A percentile compares a stretch with the other conserved stretches of the same genome.
These are phyloP conservation scores for Proisotoma minuta DNA, from an alignment of 2,888 invertebrate species.

Conservation along the genomic window DNA sequence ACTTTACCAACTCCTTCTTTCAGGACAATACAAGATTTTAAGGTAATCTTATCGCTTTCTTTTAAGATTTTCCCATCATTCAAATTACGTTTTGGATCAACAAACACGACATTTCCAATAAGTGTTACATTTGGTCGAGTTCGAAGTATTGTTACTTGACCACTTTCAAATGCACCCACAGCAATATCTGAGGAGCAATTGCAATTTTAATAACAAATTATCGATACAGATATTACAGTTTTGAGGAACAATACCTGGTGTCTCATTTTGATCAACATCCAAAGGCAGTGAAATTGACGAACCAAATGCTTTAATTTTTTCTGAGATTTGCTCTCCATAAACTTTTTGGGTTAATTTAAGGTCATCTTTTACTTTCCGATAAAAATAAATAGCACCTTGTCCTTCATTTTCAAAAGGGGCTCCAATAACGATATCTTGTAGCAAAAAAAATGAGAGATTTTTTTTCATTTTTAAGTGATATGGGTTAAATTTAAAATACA, in stretches of 20 bases:
- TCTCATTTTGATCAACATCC: slow-evolving; percentile 27
- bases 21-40: slow-evolving; percentile 16
- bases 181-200: slow-evolving; percentile 22
- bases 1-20: slow-evolving; percentile 11
- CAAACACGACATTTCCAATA: slow-evolving; percentile 10
- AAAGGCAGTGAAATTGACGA: slow-evolving; percentile 18
- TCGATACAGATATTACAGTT: no score
- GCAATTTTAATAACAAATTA: not conserved
- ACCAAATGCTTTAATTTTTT: slow-evolving; percentile 22
- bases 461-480: no score
- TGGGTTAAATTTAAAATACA: no score
- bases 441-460: not conserved
- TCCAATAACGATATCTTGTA: slow-evolving; percentile 29
- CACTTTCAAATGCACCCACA: slow-evolving; percentile 27
- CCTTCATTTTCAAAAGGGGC: slow-evolving; percentile 25
- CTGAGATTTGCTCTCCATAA: slow-evolving; percentile 9
- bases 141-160: slow-evolving; percentile 22
- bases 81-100: not conserved
- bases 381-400: slow-evolving; percentile 30
- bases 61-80: not conserved
- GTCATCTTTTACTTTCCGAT: not conserved
- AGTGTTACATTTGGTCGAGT: slow-evolving; percentile 18
- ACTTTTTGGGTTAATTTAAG: slow-evolving; percentile 16
- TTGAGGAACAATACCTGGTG: no score
- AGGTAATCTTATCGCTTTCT: not conserved